Evolutionary conservation across 1,140 invertebrate species (phyloP).

Genomic region (Drosophila elegans): DNA sequence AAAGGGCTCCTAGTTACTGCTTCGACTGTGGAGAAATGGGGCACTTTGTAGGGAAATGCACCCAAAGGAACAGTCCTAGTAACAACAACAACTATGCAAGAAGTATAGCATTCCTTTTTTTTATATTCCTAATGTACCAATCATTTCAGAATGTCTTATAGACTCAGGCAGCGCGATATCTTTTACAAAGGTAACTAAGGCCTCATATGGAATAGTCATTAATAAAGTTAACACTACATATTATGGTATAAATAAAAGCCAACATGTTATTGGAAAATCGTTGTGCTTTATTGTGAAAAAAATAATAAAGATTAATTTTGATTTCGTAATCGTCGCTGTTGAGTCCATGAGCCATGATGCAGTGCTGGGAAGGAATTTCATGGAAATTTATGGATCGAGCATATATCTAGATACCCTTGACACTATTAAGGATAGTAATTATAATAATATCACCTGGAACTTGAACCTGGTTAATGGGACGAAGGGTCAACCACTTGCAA

Average conservation of each 20-base stretch:
- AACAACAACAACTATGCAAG: too few relatives aligned
- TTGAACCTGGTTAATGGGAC: background rate
- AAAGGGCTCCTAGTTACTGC: too few relatives aligned
- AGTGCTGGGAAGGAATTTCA: constrained; percentile 13
- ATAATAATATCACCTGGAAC: background rate
- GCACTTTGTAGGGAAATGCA: too few relatives aligned
- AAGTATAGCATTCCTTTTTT: too few relatives aligned
- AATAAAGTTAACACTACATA: background rate
- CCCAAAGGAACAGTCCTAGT: too few relatives aligned
- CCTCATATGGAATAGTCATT: background rate
- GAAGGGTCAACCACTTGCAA: background rate
- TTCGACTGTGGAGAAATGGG: too few relatives aligned
- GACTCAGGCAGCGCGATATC: background rate
- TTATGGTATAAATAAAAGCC: constrained; percentile 14
- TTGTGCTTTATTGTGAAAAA: background rate
- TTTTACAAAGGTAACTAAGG: background rate
- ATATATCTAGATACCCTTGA: constrained; percentile 2
- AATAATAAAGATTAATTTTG: constrained; percentile 5
- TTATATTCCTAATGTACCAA: background rate
- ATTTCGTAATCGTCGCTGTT: constrained; percentile 1
- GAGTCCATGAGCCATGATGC: constrained; percentile 20
- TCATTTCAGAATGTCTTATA: constrained; percentile 22
- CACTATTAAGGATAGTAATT: background rate
- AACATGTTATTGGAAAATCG: background rate
- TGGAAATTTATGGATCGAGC: constrained; percentile 4